Percentiles rank a stretch among this genome's conserved stretches.
These are phyloP conservation scores for Drosophila triauraria DNA, from an alignment of 1,140 invertebrate genomes.

Conservation along the genomic window DNA sequence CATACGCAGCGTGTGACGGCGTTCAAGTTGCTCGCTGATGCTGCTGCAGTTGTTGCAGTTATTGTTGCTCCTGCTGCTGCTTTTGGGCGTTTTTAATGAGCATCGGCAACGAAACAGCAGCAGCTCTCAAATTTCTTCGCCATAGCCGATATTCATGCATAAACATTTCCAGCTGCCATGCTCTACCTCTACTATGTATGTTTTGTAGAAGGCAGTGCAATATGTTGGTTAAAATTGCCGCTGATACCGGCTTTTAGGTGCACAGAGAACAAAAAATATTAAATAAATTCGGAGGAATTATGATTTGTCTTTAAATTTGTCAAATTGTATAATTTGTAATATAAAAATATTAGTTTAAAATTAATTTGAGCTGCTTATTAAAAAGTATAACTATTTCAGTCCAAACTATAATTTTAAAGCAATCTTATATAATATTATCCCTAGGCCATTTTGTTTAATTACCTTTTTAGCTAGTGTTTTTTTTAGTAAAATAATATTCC, in stretches of 20 bases:
- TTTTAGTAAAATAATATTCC: too few relatives aligned
- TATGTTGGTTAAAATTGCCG: slow-evolving; percentile 38
- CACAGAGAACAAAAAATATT: slow-evolving; percentile 17
- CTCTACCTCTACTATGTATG: neutral
- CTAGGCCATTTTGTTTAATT: too few relatives aligned
- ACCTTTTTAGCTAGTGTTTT: too few relatives aligned
- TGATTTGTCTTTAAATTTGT: neutral
- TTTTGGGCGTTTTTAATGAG: slow-evolving; percentile 73
- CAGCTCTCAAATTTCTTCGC: slow-evolving; percentile 44
- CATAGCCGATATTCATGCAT: slow-evolving; percentile 71
- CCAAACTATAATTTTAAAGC: too few relatives aligned
- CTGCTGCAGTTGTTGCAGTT: slow-evolving; percentile 16
- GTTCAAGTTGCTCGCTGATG: slow-evolving; percentile 23
- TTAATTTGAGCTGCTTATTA: too few relatives aligned
- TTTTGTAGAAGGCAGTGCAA: slow-evolving; percentile 7
- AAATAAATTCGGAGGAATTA: too few relatives aligned
- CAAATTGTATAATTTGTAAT: neutral
- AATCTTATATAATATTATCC: too few relatives aligned
- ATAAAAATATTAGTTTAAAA: neutral
- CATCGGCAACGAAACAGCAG: slow-evolving; percentile 34
- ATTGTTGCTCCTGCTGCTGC: slow-evolving; percentile 24
- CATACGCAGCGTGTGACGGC: slow-evolving; percentile 64
- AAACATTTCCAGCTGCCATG: slow-evolving; percentile 51
- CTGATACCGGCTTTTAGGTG: slow-evolving; percentile 22
- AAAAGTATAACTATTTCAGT: too few relatives aligned